Evolutionary conservation across 2,113 vertebrate species (phyloP).

Genomic region (Oceanites oceanicus): DNA sequence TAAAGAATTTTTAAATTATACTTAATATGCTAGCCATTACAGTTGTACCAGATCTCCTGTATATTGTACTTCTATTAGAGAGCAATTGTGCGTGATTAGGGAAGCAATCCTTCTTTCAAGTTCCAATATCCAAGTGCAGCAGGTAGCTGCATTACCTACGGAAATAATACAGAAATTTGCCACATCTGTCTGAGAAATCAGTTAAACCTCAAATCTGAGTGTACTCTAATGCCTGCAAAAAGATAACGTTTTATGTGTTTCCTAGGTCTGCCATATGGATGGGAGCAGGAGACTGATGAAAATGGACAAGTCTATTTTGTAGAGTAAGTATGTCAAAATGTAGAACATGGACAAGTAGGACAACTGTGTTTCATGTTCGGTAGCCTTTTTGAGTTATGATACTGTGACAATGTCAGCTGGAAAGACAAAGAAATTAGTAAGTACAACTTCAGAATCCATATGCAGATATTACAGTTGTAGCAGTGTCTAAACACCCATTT

Average conservation of each 20-base stretch:
- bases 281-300: conserved; percentile 95
- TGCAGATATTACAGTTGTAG: neutral
- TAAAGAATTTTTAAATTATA: neutral
- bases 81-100: neutral
- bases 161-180: neutral
- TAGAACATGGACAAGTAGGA: neutral
- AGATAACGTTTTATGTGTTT: conserved; percentile 16
- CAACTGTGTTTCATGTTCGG: neutral
- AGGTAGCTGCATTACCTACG: neutral
- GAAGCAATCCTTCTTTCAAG: neutral
- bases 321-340: conserved; percentile 84
- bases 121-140: neutral
- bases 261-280: conserved; percentile 93
- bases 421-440: neutral
- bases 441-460: neutral
- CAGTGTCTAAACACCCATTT: neutral
- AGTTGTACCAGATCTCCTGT: neutral
- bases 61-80: neutral
- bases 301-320: conserved; percentile 93
- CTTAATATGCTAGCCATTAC: neutral
- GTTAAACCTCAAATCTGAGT: neutral
- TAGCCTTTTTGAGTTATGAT: neutral
- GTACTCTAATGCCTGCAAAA: neutral
- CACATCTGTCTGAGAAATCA: neutral
- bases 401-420: neutral